Conservation (phyloP, 2,888 invertebrate species). For the Drosophila borborema region DNA sequence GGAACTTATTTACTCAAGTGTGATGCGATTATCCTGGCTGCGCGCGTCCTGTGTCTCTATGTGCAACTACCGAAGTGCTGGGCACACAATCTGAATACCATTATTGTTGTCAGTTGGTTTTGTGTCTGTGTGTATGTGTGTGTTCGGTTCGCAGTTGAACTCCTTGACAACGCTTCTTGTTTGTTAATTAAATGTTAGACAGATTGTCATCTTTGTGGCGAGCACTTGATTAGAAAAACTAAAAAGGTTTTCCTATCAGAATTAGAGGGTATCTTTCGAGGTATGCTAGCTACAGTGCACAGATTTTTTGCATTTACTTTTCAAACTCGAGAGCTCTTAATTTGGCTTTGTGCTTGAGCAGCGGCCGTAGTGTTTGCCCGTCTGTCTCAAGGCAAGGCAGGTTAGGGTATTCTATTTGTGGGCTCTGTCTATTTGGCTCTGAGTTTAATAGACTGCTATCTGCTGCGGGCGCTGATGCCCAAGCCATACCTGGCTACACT, state of each 20-base stretch:
- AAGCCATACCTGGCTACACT: slow-evolving; percentile 36
- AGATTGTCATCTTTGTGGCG: slow-evolving; percentile 54
- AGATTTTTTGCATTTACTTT: background rate
- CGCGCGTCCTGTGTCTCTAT: slow-evolving; percentile 70
- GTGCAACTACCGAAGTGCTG: slow-evolving; percentile 40
- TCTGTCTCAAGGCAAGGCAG: background rate
- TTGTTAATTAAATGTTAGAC: slow-evolving; percentile 67
- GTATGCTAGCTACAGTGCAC: background rate
- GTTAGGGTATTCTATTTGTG: slow-evolving; percentile 24
- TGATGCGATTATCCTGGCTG: slow-evolving; percentile 77
- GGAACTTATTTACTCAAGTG: slow-evolving; percentile 80
- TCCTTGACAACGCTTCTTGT: slow-evolving; percentile 26
- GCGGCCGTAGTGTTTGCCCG: background rate
- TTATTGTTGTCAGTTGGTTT: slow-evolving; percentile 15
- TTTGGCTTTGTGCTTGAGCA: slow-evolving; percentile 13
- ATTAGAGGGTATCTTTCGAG: slow-evolving; percentile 1
- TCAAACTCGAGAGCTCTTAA: slow-evolving; percentile 7
- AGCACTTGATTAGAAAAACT: slow-evolving; percentile 48
- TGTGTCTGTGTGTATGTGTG: slow-evolving; percentile 1
- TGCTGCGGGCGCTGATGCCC: slow-evolving; percentile 31
- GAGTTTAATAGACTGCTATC: slow-evolving; percentile 42
- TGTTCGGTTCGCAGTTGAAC: slow-evolving; percentile 11
- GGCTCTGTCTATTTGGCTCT: slow-evolving; percentile 14
- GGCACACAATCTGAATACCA: slow-evolving; percentile 24
- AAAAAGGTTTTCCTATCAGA: background rate